Percentiles rank a stretch among this genome's conserved stretches.
phyloP scores from a whole-genome alignment of 1,140 invertebrate species.

The Zophobas atratus region DNA sequence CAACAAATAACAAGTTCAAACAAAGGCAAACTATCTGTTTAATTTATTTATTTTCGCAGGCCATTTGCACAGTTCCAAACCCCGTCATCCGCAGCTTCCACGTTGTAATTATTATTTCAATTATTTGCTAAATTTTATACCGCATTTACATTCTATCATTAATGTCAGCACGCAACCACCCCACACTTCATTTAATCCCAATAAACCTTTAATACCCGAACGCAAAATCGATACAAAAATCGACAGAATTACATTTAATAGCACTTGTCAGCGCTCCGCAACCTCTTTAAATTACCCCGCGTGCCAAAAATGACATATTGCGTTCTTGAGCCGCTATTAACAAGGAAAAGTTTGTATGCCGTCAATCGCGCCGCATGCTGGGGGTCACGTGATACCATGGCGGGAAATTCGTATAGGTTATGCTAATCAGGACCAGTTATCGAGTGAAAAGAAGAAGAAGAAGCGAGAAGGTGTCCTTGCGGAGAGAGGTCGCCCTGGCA shows the following conservation, averaged over 20 bases:
- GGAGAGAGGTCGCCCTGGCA: slow-evolving; percentile 32
- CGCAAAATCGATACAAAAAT: slow-evolving; percentile 17
- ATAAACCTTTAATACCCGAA: slow-evolving; percentile 12
- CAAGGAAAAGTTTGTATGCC: no score
- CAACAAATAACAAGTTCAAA: slow-evolving; percentile 31
- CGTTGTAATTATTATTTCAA: slow-evolving; percentile 31
- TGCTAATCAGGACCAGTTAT: background rate
- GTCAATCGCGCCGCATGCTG: no score
- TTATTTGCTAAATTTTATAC: slow-evolving; percentile 27
- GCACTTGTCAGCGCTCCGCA: slow-evolving; percentile 2
- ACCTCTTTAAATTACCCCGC: background rate
- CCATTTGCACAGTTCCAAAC: slow-evolving; percentile 33
- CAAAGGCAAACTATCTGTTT: slow-evolving; percentile 41
- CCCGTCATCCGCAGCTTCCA: slow-evolving; percentile 8
- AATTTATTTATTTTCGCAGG: slow-evolving; percentile 40
- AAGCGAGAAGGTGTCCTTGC: slow-evolving; percentile 12
- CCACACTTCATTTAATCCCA: slow-evolving; percentile 23
- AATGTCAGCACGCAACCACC: slow-evolving; percentile 1
- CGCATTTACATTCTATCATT: slow-evolving; percentile 18
- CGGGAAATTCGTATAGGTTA: no score
- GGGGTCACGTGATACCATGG: no score
- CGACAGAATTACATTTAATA: background rate
- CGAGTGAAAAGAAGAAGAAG: slow-evolving; percentile 1
- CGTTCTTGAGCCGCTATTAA: no score
- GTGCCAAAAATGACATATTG: no score